Percentiles rank a stretch among this genome's conserved stretches.
Evolutionary conservation across 2,797 vertebrate species (phyloP).

Genomic region (Neosilurus hyrtlii): DNA sequence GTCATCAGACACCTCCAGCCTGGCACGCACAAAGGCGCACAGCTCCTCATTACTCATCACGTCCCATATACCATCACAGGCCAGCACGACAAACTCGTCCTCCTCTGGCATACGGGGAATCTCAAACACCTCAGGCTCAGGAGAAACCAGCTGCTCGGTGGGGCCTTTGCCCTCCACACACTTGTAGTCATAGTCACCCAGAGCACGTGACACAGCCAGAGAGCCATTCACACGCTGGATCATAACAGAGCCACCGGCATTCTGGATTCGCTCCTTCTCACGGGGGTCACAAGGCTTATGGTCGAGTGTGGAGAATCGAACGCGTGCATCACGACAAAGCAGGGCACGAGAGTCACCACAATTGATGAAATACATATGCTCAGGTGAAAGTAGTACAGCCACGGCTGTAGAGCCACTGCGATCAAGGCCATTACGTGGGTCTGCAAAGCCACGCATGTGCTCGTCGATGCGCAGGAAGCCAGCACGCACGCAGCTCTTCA

Average conservation of each 20-base stretch:
- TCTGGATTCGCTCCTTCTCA: conserved; percentile 97
- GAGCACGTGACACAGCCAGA: conserved; percentile 92
- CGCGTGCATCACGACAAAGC: conserved; percentile 86
- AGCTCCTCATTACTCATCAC: conserved; percentile 99
- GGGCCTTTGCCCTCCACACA: conserved; percentile 97
- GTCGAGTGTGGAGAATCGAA: conserved; percentile 97
- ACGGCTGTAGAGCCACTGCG: conserved; percentile 99
- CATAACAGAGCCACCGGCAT: conserved; percentile 98
- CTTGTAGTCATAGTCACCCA: conserved; percentile 99
- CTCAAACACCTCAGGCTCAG: conserved; percentile 95
- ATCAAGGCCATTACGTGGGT: conserved; percentile 96
- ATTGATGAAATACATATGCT: conserved; percentile 95
- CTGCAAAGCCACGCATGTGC: conserved; percentile 97
- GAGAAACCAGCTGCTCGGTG: conserved; percentile 98
- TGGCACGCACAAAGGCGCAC: conserved; percentile 92
- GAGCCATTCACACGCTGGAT: conserved; percentile 98
- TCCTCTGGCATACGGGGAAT: conserved; percentile 87
- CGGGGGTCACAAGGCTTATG: conserved; percentile 98
- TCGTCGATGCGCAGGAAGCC: conserved; percentile 98
- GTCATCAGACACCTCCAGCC: conserved; percentile 92
- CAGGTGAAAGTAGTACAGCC: conserved; percentile 89
- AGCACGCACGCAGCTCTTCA: conserved; percentile 90
- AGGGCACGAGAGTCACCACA: conserved; percentile 96
- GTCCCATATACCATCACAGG: conserved; percentile 99
- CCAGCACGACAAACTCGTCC: conserved; percentile 95